These are phyloP conservation scores for Pharmacophagus antenor DNA, from an alignment of 2,888 invertebrate genomes.

Conservation along the genomic window DNA sequence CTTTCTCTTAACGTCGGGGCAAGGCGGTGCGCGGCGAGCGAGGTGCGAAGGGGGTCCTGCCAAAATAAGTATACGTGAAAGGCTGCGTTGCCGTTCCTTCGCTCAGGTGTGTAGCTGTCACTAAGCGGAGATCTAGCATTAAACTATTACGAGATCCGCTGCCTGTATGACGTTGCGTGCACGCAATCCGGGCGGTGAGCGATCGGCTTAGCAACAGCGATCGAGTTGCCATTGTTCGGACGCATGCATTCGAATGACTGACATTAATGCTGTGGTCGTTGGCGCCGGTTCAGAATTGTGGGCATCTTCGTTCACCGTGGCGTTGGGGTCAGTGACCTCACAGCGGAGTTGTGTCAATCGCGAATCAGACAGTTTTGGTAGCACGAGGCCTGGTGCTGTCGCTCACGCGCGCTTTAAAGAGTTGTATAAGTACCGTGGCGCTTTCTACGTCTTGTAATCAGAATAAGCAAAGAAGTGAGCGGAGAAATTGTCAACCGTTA, in stretches of 20 bases:
- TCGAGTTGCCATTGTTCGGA: slow-evolving; percentile 11
- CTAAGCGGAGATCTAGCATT: slow-evolving; percentile 29
- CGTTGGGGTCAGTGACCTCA: slow-evolving; percentile 59
- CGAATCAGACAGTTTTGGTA: slow-evolving; percentile 54
- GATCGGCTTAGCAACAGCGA: slow-evolving; percentile 18
- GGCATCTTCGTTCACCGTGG: slow-evolving; percentile 52
- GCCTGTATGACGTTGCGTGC: slow-evolving; percentile 15
- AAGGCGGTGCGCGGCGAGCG: slow-evolving; percentile 55
- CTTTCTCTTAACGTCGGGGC: slow-evolving; percentile 72
- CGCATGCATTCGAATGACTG: slow-evolving; percentile 25
- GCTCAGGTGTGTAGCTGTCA: slow-evolving; percentile 33
- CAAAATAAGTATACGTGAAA: slow-evolving; percentile 78
- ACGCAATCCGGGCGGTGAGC: slow-evolving; percentile 7
- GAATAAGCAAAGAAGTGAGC: slow-evolving; percentile 70
- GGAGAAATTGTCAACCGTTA: slow-evolving; percentile 69
- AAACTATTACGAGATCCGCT: slow-evolving; percentile 25
- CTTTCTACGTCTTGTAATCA: slow-evolving; percentile 70
- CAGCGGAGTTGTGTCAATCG: slow-evolving; percentile 51
- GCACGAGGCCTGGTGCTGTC: slow-evolving; percentile 47
- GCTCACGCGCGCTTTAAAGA: slow-evolving; percentile 55
- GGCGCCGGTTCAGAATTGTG: slow-evolving; percentile 45
- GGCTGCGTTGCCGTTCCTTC: slow-evolving; percentile 64
- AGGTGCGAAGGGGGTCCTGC: slow-evolving; percentile 73
- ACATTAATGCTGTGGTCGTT: slow-evolving; percentile 40
- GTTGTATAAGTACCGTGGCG: slow-evolving; percentile 70